phyloP scores from a whole-genome alignment of 2,113 vertebrate genomes.

The Phalacrocorax carbo region DNA sequence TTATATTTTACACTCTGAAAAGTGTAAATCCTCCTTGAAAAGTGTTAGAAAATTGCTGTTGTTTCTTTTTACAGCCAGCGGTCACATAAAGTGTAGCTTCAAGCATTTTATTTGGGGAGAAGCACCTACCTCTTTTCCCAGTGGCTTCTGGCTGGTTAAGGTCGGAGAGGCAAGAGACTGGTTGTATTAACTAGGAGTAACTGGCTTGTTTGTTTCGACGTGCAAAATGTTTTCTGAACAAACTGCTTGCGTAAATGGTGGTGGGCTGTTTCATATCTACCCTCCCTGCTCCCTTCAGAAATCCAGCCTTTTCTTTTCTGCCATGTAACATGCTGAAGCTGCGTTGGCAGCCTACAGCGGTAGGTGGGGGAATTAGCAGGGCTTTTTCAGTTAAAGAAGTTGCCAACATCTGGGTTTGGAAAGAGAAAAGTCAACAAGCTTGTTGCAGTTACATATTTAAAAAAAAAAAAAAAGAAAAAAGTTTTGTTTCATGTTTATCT shows the following conservation, averaged over 20 bases:
- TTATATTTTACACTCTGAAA: background rate
- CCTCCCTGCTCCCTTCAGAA: background rate
- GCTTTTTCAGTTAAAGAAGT: background rate
- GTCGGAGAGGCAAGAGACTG: background rate
- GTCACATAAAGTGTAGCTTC: background rate
- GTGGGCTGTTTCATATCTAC: background rate
- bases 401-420: background rate
- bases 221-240: background rate
- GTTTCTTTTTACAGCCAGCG: background rate
- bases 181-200: background rate
- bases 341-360: background rate
- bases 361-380: background rate
- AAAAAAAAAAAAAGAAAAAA: background rate
- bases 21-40: background rate
- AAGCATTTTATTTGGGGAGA: background rate
- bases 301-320: background rate
- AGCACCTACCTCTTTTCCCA: background rate
- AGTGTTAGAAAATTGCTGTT: background rate
- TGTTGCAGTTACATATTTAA: background rate
- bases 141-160: background rate
- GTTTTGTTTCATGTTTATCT: background rate
- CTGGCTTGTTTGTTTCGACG: background rate
- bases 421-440: background rate
- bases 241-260: background rate
- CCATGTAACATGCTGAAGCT: background rate